These are phyloP conservation scores for Dryocosmus kuriphilus DNA, from an alignment of 2,888 invertebrate genomes.

Conservation along the genomic window DNA sequence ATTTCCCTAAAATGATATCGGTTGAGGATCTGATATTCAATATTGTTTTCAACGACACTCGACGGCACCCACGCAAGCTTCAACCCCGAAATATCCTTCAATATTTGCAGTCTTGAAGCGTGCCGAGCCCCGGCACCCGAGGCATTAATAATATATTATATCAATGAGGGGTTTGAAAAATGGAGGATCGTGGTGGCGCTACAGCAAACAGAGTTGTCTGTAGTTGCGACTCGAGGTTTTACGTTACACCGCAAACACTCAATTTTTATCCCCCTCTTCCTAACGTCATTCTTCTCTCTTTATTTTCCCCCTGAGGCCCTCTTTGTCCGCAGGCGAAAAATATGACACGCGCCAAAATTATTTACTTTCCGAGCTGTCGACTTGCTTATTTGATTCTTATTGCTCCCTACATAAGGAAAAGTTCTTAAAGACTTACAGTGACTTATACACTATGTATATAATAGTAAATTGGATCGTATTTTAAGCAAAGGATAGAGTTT, in stretches of 20 bases:
- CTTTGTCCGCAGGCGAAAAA: constrained; percentile 52
- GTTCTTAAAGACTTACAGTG: background rate
- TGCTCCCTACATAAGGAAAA: background rate
- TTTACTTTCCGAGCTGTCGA: constrained; percentile 43
- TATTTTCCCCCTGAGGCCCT: constrained; percentile 50
- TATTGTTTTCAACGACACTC: constrained; percentile 34
- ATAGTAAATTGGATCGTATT: no score
- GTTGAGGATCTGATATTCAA: constrained; percentile 19
- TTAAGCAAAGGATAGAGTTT: no score
- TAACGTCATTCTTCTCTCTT: constrained; percentile 51
- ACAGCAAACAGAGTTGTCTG: constrained; percentile 65
- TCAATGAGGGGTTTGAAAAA: constrained; percentile 66
- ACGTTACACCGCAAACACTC: constrained; percentile 75
- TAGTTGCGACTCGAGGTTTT: constrained; percentile 65
- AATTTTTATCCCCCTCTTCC: constrained; percentile 52
- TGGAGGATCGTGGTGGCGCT: constrained; percentile 55
- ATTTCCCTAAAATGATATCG: constrained; percentile 3
- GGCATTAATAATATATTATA: constrained; percentile 74
- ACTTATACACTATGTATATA: no score
- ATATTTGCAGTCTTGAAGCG: constrained; percentile 68
- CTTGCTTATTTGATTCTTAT: background rate
- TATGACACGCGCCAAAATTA: constrained; percentile 52
- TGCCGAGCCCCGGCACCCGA: constrained; percentile 67
- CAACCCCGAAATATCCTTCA: constrained; percentile 49
- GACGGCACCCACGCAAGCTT: constrained; percentile 10